Percentiles rank a stretch among this genome's conserved stretches.
These are phyloP conservation scores for Ondatra zibethicus DNA, from an alignment of 2,113 vertebrate species.

Conservation along the genomic window DNA sequence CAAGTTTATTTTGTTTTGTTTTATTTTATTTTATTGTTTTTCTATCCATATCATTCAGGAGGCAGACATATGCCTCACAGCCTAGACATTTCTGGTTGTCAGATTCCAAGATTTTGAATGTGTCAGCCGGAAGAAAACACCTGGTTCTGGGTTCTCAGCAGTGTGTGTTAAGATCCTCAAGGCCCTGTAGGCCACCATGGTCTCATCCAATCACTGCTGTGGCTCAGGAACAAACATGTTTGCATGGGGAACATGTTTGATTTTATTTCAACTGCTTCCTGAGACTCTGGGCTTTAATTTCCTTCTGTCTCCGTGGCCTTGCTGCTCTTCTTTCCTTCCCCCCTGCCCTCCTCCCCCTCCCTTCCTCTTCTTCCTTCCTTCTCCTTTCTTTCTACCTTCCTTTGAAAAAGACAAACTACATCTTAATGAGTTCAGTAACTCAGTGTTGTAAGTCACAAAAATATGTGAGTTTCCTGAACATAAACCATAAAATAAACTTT, in stretches of 20 bases:
- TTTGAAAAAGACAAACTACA: not conserved
- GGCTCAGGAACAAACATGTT: slow-evolving; percentile 29
- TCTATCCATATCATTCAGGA: not conserved
- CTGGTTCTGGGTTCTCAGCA: not conserved
- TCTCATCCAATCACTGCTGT: not conserved
- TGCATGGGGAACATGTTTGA: not conserved
- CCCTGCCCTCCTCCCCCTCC: not conserved
- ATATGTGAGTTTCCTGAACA: not conserved
- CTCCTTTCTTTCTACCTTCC: accelerated
- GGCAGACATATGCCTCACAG: not conserved
- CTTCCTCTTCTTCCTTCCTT: accelerated
- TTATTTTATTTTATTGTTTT: not conserved
- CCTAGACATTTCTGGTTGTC: not conserved
- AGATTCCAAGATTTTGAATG: not conserved
- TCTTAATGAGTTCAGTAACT: not conserved
- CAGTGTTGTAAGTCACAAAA: not conserved
- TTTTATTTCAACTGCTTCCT: not conserved
- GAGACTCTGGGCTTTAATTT: not conserved
- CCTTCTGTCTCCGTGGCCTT: not conserved
- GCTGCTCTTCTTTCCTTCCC: accelerated
- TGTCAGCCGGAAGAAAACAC: not conserved
- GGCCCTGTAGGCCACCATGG: not conserved
- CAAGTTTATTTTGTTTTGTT: not conserved
- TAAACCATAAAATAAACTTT: slow-evolving; percentile 18
- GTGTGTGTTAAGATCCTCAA: not conserved